These are phyloP conservation scores for Drosophila prostipennis DNA, from an alignment of 2,888 invertebrate species.

Conservation along the genomic window DNA sequence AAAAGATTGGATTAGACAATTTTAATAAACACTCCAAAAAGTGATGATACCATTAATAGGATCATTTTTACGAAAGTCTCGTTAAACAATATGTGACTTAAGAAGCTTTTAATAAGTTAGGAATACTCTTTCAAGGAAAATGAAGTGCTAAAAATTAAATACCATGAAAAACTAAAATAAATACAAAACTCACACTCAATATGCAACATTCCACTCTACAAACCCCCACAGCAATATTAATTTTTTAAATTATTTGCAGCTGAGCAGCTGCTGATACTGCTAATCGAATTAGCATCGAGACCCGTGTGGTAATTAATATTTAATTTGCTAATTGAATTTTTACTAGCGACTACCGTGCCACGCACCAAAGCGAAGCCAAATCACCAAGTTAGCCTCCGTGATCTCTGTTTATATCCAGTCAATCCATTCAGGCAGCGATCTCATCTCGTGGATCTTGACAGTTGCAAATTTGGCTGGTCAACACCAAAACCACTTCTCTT, in stretches of 20 bases:
- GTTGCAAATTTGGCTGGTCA: constrained; percentile 59
- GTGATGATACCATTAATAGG: no score
- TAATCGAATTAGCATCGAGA: constrained; percentile 70
- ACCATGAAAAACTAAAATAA: neutral
- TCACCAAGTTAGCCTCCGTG: constrained; percentile 50
- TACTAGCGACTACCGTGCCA: constrained; percentile 63
- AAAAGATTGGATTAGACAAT: no score
- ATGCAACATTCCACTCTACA: no score
- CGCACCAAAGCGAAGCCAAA: constrained; percentile 43
- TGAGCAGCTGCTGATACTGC: constrained; percentile 24
- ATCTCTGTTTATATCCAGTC: constrained; percentile 45
- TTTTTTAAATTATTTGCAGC: constrained; percentile 6
- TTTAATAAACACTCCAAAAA: no score
- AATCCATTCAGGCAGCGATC: constrained; percentile 21
- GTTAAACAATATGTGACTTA: no score
- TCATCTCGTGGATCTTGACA: constrained; percentile 54
- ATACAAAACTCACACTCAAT: neutral
- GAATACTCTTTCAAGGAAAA: neutral
- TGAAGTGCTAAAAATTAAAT: neutral
- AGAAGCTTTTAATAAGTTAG: neutral
- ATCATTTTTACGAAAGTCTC: no score
- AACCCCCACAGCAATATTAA: neutral
- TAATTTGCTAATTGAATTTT: constrained; percentile 68
- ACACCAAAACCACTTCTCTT: constrained; percentile 41
- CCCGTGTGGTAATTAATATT: constrained; percentile 68